Evolutionary conservation across 2,113 vertebrate genomes (phyloP).

Genomic region (Nothocercus julius): DNA sequence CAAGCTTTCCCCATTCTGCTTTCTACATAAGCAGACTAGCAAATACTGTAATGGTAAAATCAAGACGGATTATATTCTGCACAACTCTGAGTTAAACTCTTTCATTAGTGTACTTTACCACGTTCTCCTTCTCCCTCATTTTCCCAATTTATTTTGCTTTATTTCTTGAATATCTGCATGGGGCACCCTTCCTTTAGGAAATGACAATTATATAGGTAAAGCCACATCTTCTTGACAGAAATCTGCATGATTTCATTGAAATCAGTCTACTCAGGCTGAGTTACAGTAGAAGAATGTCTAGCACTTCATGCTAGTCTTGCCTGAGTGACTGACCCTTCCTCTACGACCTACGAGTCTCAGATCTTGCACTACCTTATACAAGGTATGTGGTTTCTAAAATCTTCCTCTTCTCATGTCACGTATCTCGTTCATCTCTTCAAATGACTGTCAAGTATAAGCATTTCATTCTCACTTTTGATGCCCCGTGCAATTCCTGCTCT

Average conservation of each 20-base stretch:
- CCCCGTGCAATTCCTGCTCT: not conserved
- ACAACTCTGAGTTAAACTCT: not conserved
- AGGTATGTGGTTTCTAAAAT: not conserved
- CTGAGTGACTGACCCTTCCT: not conserved
- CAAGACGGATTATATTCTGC: not conserved
- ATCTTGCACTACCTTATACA: not conserved
- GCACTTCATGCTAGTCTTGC: not conserved
- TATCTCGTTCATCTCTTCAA: not conserved
- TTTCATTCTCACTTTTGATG: not conserved
- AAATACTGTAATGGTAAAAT: not conserved
- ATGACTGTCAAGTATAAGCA: slow-evolving; percentile 3
- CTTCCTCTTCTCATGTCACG: not conserved
- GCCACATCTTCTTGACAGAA: not conserved
- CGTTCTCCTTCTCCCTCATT: not conserved
- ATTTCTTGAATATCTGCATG: not conserved
- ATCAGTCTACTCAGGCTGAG: not conserved
- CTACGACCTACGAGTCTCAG: not conserved
- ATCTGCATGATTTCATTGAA: not conserved
- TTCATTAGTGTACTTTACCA: not conserved
- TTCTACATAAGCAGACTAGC: not conserved
- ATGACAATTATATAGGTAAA: not conserved
- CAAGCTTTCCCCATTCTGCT: not conserved
- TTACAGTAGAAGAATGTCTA: not conserved
- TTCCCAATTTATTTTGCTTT: not conserved
- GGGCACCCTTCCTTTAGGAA: not conserved